These are phyloP conservation scores for Magallana angulata DNA, from an alignment of 1,140 invertebrate species.

Conservation along the genomic window DNA sequence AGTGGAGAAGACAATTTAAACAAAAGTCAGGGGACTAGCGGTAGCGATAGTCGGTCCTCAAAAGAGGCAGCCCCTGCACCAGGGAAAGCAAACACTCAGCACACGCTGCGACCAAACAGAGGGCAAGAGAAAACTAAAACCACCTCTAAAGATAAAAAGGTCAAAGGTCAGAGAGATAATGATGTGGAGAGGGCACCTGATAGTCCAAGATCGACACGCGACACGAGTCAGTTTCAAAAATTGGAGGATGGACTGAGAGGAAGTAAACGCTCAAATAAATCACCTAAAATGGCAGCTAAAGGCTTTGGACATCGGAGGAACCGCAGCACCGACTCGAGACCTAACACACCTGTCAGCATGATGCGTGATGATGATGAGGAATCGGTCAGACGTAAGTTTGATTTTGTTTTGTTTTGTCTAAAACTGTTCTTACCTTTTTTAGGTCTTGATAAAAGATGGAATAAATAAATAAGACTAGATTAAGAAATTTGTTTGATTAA, in stretches of 20 bases:
- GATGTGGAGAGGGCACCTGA: constrained; percentile 1
- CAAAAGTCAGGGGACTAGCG: background rate
- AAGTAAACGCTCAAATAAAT: constrained; percentile 62
- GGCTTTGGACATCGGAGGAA: constrained; percentile 62
- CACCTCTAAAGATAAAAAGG: constrained; percentile 43
- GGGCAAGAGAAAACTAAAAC: constrained; percentile 34
- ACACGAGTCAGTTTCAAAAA: constrained; percentile 56
- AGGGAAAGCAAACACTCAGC: constrained; percentile 55
- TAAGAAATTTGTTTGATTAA: too few relatives aligned
- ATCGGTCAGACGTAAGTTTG: constrained; percentile 60
- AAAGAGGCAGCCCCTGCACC: constrained; percentile 53
- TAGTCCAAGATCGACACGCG: background rate
- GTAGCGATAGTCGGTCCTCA: constrained; percentile 48
- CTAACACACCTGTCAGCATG: constrained; percentile 52
- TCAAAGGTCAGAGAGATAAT: constrained; percentile 48
- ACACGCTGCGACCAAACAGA: constrained; percentile 61
- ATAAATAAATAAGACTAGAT: too few relatives aligned
- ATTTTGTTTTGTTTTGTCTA: background rate
- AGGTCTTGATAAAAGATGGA: background rate
- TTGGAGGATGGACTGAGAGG: constrained; percentile 48
- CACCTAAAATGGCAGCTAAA: constrained; percentile 58
- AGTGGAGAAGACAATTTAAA: constrained; percentile 31
- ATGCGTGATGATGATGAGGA: constrained; percentile 55
- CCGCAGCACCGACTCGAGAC: constrained; percentile 51
- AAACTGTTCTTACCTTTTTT: background rate